Base-by-base conservation (phyloP, 2,113 vertebrate species). In the Pogonocichla stellata region DNA sequence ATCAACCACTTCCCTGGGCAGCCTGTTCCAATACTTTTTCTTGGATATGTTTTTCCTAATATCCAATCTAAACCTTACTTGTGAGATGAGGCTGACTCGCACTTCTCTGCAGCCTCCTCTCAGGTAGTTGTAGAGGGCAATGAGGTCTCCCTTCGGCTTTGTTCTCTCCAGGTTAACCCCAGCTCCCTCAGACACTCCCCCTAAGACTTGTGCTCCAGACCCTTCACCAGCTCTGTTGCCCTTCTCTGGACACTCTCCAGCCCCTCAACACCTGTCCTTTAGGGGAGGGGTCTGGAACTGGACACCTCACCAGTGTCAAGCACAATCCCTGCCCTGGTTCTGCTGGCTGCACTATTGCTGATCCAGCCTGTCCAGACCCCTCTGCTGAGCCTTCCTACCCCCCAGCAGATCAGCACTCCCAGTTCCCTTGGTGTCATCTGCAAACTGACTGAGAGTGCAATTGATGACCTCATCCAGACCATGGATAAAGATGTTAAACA, bases 211-310 rank as follows among this genome's bases (percentile, higher is more conserved):
- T 38, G n/a, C 29, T 61, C 2, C n/a, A 54, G 15, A 47, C 16
- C n/a, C 12, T 54, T 40, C 19, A 11, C 19, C 15, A 70, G 38
- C n/a, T 87, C 24, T 0, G 0, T 1, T 38, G 22, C 12, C 15
- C 15, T 69, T 54, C 48, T 47, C 65, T 71, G 48, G n/a, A 54
- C 24, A 9, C 2, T 0, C 29, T n/a, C 24, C n/a, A 48, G n/a
- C n/a, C 1, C n/a, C 28, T 54, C 73, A 29, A 2, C 62, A n/a
- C 3, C 29, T 26, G 75, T 22, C 25, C 33, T 33, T 5, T 8
- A 38, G 23, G 70, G 70, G 56, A 53, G 19, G 8, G 10, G 28
- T 24, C 19, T 16, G 14, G 16, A 70, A 38, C 24, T 54, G 47
- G 19, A 29, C 19, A 3, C 36, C 26, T 38, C 45, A 29, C 3